These are phyloP conservation scores for Andrena haemorrhoa DNA, from an alignment of 2,888 invertebrate genomes.

Conservation along the genomic window DNA sequence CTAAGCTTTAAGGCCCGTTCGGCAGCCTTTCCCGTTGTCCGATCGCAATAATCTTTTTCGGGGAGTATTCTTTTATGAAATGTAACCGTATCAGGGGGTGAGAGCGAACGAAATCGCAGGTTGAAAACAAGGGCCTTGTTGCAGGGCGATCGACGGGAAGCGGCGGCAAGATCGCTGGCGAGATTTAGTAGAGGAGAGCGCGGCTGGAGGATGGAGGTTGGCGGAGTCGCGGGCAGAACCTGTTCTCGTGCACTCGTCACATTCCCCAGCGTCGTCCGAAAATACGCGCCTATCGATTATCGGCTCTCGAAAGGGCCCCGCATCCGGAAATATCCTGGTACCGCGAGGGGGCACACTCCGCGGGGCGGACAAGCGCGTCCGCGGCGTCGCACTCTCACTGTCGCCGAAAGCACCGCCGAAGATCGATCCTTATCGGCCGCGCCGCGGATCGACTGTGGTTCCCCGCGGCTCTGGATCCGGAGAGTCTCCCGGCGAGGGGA, in stretches of 20 bases:
- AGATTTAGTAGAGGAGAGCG: constrained; percentile 25
- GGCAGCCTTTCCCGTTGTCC: too few relatives aligned
- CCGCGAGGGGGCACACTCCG: not conserved
- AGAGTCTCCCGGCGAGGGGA: not conserved
- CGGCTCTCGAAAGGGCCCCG: constrained; percentile 14
- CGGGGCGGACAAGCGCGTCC: not conserved
- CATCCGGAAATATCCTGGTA: constrained; percentile 23
- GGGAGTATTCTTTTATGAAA: too few relatives aligned
- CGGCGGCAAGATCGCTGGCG: constrained; percentile 40
- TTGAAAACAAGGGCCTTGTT: too few relatives aligned
- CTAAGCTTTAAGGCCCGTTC: too few relatives aligned
- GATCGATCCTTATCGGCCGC: not conserved
- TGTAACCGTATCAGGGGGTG: too few relatives aligned
- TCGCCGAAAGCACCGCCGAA: not conserved
- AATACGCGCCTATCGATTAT: constrained; percentile 38
- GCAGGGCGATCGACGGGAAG: not conserved
- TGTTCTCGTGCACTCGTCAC: constrained; percentile 23
- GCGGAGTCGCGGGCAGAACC: constrained; percentile 42
- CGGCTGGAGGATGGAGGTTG: constrained; percentile 4
- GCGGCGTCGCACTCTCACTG: constrained; percentile 1
- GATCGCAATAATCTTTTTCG: too few relatives aligned
- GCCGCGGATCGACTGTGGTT: constrained; percentile 24
- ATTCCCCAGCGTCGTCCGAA: constrained; percentile 21
- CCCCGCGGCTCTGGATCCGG: constrained; percentile 11
- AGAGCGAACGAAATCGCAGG: too few relatives aligned